These are phyloP conservation scores for Mythimna pallens DNA, from an alignment of 2,888 invertebrate genomes.

Conservation along the genomic window DNA sequence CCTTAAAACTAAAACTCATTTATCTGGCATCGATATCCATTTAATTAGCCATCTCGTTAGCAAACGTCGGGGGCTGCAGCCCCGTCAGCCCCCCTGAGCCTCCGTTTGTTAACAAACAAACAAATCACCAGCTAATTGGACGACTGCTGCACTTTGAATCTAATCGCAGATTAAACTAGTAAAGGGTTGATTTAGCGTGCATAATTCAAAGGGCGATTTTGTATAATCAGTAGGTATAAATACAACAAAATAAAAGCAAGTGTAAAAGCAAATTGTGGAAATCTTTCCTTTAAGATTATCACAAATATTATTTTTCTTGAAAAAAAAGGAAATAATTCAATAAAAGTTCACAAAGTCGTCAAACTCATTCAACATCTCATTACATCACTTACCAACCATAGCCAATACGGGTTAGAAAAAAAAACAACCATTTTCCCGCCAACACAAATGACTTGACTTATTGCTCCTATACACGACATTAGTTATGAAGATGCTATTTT, in stretches of 20 bases:
- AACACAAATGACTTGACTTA: slow-evolving; percentile 18
- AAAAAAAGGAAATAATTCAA: too few relatives aligned
- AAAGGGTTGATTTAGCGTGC: slow-evolving; percentile 54
- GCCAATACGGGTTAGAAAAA: not conserved
- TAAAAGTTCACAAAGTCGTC: not conserved
- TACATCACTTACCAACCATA: slow-evolving; percentile 22
- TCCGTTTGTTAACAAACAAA: slow-evolving; percentile 61
- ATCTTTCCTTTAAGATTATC: too few relatives aligned
- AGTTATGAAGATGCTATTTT: too few relatives aligned
- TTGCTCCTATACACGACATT: not conserved
- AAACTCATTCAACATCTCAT: not conserved
- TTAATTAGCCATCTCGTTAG: slow-evolving; percentile 67
- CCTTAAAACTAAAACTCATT: slow-evolving; percentile 5
- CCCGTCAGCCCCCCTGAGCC: slow-evolving; percentile 28
- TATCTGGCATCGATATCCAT: slow-evolving; percentile 39
- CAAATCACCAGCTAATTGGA: slow-evolving; percentile 67
- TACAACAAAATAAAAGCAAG: slow-evolving; percentile 3
- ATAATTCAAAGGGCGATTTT: slow-evolving; percentile 43
- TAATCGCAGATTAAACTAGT: slow-evolving; percentile 65
- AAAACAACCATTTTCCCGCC: slow-evolving; percentile 24
- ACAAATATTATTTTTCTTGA: too few relatives aligned
- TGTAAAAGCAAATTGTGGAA: too few relatives aligned
- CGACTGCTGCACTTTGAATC: slow-evolving; percentile 68
- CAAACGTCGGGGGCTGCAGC: slow-evolving; percentile 49
- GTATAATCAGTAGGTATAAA: slow-evolving; percentile 17